Conservation (phyloP, 1,140 invertebrate genomes). For the Brachionus paranguensis region DNA sequence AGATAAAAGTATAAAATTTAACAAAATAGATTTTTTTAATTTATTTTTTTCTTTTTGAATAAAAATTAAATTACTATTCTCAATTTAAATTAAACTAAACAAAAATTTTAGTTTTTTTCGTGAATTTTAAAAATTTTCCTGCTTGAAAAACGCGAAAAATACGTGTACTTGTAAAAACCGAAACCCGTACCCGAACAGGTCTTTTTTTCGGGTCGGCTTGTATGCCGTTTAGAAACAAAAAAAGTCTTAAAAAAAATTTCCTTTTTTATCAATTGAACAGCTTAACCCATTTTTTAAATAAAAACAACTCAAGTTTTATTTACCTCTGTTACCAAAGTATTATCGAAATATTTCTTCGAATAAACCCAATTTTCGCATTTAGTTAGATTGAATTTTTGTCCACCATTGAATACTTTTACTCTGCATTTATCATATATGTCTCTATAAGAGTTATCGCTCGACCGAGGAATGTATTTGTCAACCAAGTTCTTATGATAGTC, state of each 20-base stretch:
- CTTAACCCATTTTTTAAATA: neutral
- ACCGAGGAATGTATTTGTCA: neutral
- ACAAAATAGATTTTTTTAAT: too few species aligned
- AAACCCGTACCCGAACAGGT: too few species aligned
- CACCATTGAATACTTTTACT: neutral
- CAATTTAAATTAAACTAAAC: too few species aligned
- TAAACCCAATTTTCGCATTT: neutral
- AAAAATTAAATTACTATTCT: too few species aligned
- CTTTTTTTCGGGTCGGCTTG: too few species aligned
- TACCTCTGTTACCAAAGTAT: slow-evolving; percentile 15
- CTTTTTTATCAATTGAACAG: neutral
- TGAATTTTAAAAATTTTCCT: too few species aligned
- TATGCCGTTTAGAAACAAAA: too few species aligned
- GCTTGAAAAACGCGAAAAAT: too few species aligned
- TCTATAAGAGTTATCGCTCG: slow-evolving; percentile 1
- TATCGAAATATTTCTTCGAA: slow-evolving; percentile 20
- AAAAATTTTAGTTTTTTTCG: too few species aligned
- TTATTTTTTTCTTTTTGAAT: too few species aligned
- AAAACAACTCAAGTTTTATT: neutral
- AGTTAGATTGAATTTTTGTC: neutral
- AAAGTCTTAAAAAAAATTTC: neutral
- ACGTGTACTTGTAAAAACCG: too few species aligned
- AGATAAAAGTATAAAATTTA: too few species aligned
- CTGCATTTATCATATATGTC: slow-evolving; percentile 1
- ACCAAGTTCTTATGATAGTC: neutral